Base-by-base conservation (phyloP, 2,113 vertebrate genomes). In the Saimiri boliviensis region DNA sequence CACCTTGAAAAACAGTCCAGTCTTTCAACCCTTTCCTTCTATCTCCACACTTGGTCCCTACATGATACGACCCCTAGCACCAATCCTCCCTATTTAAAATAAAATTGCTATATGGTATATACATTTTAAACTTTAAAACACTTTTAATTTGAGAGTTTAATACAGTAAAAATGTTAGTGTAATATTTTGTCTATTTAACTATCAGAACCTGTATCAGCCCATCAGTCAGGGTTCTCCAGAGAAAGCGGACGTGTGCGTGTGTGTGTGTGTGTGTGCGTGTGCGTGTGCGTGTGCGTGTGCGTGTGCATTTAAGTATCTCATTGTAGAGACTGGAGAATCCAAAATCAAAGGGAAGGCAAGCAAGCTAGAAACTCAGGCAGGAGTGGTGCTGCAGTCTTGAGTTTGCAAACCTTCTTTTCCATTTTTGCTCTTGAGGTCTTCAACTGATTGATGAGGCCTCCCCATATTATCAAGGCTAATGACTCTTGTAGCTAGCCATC, bases 141-240 rank as follows among this genome's bases (percentile, higher is more conserved):
- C 5, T 35, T 80, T 84, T 42, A 86, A 76, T 54, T 32, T 97
- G 60, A 47, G 17, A 79, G 17, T 92, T 73, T 49, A 96, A 90
- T 30, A 32, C 56, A 93, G 49, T 63, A 82, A 95, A 68, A 10
- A n/a, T 58, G 49, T 70, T 49, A 81, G 32, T 91, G 4, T 77
- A 93, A 88, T 68, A 88, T 32, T 74, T 47, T 80, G 9, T 32
- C 49, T 30, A 84, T 74, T 73, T 80, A 85, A 60, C 71, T 87
- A 2, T 77, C n/a, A 94, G 45, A 79, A 82, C 11, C 20, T 47
- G 6, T 74, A 49, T 35, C 6, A 91, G 63, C 40, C 71, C 88
- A 94, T 5, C 20, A 93, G 52, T n/a, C 20, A 32, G 63, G 13
- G 35, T 37, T 81, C 70, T 88, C 45, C 54, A 77, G 37, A 94